A percentile compares a stretch with the other conserved stretches of the same genome.
phyloP scores from a whole-genome alignment of 2,113 vertebrate genomes.

The Hypomesus transpacificus region DNA sequence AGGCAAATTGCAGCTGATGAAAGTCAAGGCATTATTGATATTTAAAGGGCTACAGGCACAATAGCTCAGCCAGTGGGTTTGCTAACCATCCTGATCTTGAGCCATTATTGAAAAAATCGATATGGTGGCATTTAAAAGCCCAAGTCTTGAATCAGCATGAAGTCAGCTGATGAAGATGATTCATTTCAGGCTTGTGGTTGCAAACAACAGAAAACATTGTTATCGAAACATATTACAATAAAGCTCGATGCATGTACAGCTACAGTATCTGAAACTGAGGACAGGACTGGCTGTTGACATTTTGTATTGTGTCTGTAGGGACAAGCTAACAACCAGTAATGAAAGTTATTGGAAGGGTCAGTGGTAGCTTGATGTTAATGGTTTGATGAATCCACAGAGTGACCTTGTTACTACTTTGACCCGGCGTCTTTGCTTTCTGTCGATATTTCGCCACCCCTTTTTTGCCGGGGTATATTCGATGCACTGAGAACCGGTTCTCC shows the following conservation, averaged over 20 bases:
- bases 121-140: neutral
- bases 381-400: neutral
- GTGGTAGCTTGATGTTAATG: neutral
- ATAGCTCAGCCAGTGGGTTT: too few species aligned
- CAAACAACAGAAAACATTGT: neutral
- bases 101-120: neutral
- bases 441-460: too few species aligned
- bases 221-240: neutral
- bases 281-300: neutral
- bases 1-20: too few species aligned
- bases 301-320: neutral
- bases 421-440: too few species aligned
- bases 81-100: too few species aligned
- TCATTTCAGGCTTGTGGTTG: too few species aligned
- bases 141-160: neutral
- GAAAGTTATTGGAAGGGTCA: neutral
- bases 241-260: neutral
- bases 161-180: neutral
- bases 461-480: too few species aligned
- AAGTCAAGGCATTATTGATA: too few species aligned
- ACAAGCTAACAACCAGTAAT: neutral
- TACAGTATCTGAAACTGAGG: neutral
- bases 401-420: neutral
- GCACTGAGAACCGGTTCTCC: too few species aligned
- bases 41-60: too few species aligned